A percentile compares a stretch with the other conserved stretches of the same genome.
These are phyloP conservation scores for Procapra przewalskii DNA, from an alignment of 2,113 vertebrate species.

Conservation along the genomic window DNA sequence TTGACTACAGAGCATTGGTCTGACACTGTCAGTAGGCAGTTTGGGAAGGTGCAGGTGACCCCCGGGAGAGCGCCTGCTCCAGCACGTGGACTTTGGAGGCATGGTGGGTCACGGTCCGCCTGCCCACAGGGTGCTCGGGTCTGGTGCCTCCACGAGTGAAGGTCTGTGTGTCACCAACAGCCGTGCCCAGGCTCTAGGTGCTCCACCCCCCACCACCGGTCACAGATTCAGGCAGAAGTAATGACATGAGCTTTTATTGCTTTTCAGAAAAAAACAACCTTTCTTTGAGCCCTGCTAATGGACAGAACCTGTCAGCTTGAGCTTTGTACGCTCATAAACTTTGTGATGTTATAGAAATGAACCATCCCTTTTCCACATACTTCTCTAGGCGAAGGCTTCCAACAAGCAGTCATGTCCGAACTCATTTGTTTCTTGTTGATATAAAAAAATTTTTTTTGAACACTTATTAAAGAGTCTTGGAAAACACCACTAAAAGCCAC, in stretches of 20 bases:
- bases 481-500: neutral
- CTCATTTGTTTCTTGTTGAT: conserved; percentile 37
- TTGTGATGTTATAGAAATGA: conserved; percentile 39
- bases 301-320: neutral
- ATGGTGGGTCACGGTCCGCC: rapidly evolving
- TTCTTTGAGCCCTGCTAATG: conserved; percentile 9
- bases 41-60: neutral
- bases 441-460: neutral
- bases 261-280: conserved; percentile 42
- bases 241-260: conserved; percentile 26
- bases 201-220: neutral
- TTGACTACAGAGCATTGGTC: neutral
- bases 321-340: conserved; percentile 29
- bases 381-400: neutral
- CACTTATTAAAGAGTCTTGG: neutral
- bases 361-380: neutral
- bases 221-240: neutral
- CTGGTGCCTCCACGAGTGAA: neutral
- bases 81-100: neutral
- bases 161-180: neutral
- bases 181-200: neutral
- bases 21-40: neutral
- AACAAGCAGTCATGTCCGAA: neutral
- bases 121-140: neutral
- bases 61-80: neutral